Conservation (phyloP, 1,140 invertebrate species). For the Apis florea region DNA sequence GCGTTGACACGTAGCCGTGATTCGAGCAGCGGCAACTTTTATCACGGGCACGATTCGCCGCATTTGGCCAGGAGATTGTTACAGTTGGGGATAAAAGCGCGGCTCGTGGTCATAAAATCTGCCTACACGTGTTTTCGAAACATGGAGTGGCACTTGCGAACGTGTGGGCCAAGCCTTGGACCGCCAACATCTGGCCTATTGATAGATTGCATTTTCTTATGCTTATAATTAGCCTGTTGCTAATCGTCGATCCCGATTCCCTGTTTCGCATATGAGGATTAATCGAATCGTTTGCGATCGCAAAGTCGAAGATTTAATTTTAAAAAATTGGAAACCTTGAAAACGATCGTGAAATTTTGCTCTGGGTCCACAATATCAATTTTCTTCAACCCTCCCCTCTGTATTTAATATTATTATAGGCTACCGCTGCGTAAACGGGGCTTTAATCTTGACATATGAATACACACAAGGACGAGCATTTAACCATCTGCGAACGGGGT, state of each 20-base stretch:
- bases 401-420: constrained; percentile 25
- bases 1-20: constrained; percentile 1
- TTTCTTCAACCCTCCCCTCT: neutral
- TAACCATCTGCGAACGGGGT: constrained; percentile 57
- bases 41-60: neutral
- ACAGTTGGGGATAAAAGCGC: constrained; percentile 35
- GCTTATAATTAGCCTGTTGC: constrained; percentile 5
- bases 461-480: constrained; percentile 10
- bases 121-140: constrained; percentile 46
- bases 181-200: constrained; percentile 36
- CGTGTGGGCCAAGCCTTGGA: constrained; percentile 21
- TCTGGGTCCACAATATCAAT: too few species aligned
- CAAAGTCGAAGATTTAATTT: neutral
- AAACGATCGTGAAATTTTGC: too few species aligned
- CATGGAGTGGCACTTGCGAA: constrained; percentile 35
- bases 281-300: too few species aligned
- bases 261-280: neutral
- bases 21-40: neutral
- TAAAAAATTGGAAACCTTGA: too few species aligned
- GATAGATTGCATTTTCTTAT: constrained; percentile 1
- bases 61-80: constrained; percentile 9
- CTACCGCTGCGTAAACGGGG: constrained; percentile 19
- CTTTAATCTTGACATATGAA: constrained; percentile 30
- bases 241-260: neutral
- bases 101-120: constrained; percentile 24